Evolutionary conservation across 2,888 invertebrate species (phyloP).

Genomic region (Acanthosepion pharaonis): DNA sequence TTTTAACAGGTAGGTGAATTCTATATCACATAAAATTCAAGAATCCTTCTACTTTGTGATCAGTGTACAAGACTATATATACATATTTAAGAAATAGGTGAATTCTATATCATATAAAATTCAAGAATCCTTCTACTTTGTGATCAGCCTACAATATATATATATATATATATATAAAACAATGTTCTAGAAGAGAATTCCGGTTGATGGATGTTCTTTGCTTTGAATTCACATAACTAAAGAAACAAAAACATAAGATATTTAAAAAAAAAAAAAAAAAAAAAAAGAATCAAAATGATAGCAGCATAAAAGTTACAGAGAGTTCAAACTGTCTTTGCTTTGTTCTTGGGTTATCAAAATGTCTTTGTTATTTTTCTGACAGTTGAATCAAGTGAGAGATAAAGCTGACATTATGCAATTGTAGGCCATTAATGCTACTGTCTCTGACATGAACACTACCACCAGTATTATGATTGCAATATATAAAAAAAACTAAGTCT

Average conservation of each 20-base stretch:
- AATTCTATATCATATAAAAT: too few relatives aligned
- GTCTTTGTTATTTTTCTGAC: neutral
- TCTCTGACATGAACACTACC: neutral
- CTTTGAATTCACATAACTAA: neutral
- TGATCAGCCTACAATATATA: too few relatives aligned
- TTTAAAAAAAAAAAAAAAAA: neutral
- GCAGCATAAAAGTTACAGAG: neutral
- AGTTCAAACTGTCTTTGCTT: neutral
- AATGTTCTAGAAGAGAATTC: neutral
- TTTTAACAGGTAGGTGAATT: too few relatives aligned
- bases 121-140: too few relatives aligned
- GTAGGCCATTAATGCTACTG: neutral
- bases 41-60: too few relatives aligned
- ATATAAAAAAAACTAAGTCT: neutral
- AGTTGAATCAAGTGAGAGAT: neutral
- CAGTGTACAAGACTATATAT: too few relatives aligned
- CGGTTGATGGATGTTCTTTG: neutral
- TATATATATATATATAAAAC: too few relatives aligned
- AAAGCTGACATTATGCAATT: neutral
- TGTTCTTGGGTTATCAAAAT: slow-evolving; percentile 33
- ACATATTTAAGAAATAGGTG: too few relatives aligned
- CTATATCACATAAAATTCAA: too few relatives aligned
- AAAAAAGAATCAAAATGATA: neutral
- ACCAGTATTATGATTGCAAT: neutral
- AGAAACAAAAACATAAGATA: neutral